Evolutionary conservation across 2,113 vertebrate species (phyloP), one percentile per base, ranked within the genome.

Genomic region (Pangasianodon gigas): DNA sequence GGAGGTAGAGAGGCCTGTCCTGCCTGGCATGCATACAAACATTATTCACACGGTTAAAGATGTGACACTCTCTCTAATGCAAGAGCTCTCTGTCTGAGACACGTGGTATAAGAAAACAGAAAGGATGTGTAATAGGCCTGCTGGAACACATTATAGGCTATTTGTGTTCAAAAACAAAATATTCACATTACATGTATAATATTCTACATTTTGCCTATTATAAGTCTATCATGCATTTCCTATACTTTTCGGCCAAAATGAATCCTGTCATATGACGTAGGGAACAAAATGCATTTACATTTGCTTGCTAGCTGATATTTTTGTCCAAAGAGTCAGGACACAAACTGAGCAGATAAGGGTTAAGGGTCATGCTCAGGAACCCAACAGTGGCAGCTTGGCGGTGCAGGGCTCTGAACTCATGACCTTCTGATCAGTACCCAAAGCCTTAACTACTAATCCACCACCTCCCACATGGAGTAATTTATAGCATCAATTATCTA

Each of bases 1-100:
- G 91, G 93, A 91, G 91, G 83, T 86, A 90, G 84, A 94, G 94
- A 79, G 81, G 52, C 88, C 80, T 51, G n/a, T 85, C 65, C 80
- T 52, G 65, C 48, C 48, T 86, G 85, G 85, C 85, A 71, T n/a
- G 7, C 46, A 71, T 52, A 56, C 14, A 81, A 46, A 88, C 74
- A 51, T 41, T 54, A 54, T 69, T 46, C 85, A 74, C 65, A 74
- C 85, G 8, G 37, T 75, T 46, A 16, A 41, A 69, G 69, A 87
- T 48, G 77, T 81, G 90, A 62, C 87, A 91, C 26, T 14, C 83
- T 58, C 84, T 89, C 51, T 19, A 82, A 51, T 16, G 46, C 77
- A 1, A 18, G 51, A 32, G n/a, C 8, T 10, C 8, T 10, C 13
- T 18, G 79, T 51, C 46, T 19, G 48, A 32, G 48, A 81, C 48